phyloP scores from a whole-genome alignment of 2,888 invertebrate species.

The Nymphalis polychloros region DNA sequence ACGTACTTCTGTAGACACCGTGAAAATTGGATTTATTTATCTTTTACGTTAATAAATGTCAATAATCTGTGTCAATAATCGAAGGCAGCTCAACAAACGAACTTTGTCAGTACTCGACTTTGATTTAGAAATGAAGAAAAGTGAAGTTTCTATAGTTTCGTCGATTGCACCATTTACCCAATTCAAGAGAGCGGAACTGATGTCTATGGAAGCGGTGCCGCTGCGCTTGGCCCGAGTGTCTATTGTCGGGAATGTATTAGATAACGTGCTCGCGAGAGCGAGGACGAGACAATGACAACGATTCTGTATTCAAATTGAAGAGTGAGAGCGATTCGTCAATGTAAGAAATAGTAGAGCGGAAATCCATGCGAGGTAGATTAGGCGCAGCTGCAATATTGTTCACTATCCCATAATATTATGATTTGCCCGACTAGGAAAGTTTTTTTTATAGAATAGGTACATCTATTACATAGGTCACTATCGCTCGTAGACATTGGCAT shows the following conservation, averaged over 20 bases:
- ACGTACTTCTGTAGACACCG: constrained; percentile 57
- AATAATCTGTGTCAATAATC: constrained; percentile 68
- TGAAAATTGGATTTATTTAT: constrained; percentile 55
- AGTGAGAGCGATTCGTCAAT: constrained; percentile 60
- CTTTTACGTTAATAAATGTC: constrained; percentile 59
- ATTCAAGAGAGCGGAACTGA: constrained; percentile 79
- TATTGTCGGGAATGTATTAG: constrained; percentile 71
- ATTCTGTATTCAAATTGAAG: constrained; percentile 62
- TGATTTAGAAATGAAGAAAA: constrained; percentile 62
- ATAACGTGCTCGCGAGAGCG: constrained; percentile 71
- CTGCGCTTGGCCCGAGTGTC: constrained; percentile 57
- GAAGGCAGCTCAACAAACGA: constrained; percentile 62
- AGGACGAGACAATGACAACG: constrained; percentile 65
- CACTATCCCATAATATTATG: too few species aligned
- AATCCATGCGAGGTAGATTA: constrained; percentile 23
- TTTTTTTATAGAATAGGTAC: too few species aligned
- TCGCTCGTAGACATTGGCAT: too few species aligned
- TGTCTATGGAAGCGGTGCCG: constrained; percentile 69
- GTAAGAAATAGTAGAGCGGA: constrained; percentile 40
- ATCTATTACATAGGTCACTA: too few species aligned
- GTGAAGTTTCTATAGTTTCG: constrained; percentile 67
- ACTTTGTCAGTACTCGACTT: constrained; percentile 13
- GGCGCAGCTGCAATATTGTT: constrained; percentile 5
- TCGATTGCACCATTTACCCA: constrained; percentile 78
- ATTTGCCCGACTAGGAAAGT: too few species aligned